These are phyloP conservation scores for Thaumetopoea pityocampa DNA, from an alignment of 1,140 invertebrate genomes.

Conservation along the genomic window DNA sequence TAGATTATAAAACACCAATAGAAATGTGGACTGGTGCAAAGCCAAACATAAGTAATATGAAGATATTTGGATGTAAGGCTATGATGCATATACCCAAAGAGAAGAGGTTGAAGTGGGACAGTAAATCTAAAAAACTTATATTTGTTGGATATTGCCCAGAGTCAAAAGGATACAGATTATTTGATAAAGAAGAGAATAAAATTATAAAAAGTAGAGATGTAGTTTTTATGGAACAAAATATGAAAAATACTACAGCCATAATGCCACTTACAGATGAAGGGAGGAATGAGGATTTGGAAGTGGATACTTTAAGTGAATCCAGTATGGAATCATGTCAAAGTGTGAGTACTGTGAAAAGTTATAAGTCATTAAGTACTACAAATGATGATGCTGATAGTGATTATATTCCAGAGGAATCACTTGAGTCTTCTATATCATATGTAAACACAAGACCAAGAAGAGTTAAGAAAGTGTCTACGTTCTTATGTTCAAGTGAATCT, in stretches of 20 bases:
- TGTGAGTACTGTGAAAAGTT: too few species aligned
- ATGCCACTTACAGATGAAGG: not conserved
- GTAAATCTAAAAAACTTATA: slow-evolving; percentile 33
- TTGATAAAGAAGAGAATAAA: slow-evolving; percentile 14
- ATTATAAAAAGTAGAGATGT: slow-evolving; percentile 22
- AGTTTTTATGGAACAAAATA: slow-evolving; percentile 11
- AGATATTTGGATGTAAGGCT: slow-evolving; percentile 55
- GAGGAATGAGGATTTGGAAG: not conserved
- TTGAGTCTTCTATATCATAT: too few species aligned
- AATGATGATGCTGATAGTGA: too few species aligned
- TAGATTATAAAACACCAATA: not conserved
- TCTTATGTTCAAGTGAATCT: too few species aligned
- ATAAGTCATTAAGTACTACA: too few species aligned
- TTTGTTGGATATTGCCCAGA: slow-evolving; percentile 35
- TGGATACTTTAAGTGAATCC: not conserved
- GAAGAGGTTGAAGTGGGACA: slow-evolving; percentile 35
- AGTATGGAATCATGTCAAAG: not conserved
- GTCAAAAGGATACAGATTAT: slow-evolving; percentile 34
- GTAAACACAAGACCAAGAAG: too few species aligned
- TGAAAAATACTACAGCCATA: not conserved
- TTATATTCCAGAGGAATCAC: too few species aligned
- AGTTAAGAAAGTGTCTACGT: too few species aligned
- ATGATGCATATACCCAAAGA: slow-evolving; percentile 50
- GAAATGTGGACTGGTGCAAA: slow-evolving; percentile 12
- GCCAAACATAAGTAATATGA: slow-evolving; percentile 40